Base-by-base conservation (phyloP, 2,888 invertebrate species). In the Rhorus exstirpatorius region DNA sequence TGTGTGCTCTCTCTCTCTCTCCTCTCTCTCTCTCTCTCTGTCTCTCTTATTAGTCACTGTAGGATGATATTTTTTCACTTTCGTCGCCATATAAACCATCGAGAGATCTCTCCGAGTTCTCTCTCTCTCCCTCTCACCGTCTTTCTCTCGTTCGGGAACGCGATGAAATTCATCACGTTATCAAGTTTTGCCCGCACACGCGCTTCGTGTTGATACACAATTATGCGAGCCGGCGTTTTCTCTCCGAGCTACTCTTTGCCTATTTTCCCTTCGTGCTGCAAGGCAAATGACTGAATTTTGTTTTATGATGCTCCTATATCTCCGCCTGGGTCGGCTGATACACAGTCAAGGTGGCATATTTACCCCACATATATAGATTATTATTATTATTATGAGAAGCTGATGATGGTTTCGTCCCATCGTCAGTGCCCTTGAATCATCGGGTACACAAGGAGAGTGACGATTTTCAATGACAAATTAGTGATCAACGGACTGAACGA, bases 161-260 rank as follows among this genome's bases (percentile, higher is more conserved):
- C 86, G 86, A 85, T 87, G 86, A 88, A 89, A 92, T 92, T 91
- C 90, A 92, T 93, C 92, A 91, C 90, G 91, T 92, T 93, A 93
- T 93, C 91, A 90, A 90, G 89, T 88, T 76, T 76, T 85, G 87
- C 83, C 83, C 84, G 85, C 89, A 89, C 90, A 89, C 90, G 88
- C 86, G 85, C 86, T 87, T 88, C 88, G 89, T 92, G 92, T 92
- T 92, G 90, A 91, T 92, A 91, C 91, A 91, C 91, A 92, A 92
- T 93, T 93, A 93, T 92, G 92, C 92, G 89, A 88, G 87, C 90
- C 88, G 89, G 89, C 91, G 91, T 88, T 83, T 89, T 83, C 58
- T 61, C 19, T 19, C 10, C 24, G 35, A 58, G 14, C 58, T 19
- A 7, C 55, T 24, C 58, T 55, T 67, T 67, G 55, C 58, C 21